Base-by-base conservation (phyloP, 2,113 vertebrate species). In the Pseudois nayaur region DNA sequence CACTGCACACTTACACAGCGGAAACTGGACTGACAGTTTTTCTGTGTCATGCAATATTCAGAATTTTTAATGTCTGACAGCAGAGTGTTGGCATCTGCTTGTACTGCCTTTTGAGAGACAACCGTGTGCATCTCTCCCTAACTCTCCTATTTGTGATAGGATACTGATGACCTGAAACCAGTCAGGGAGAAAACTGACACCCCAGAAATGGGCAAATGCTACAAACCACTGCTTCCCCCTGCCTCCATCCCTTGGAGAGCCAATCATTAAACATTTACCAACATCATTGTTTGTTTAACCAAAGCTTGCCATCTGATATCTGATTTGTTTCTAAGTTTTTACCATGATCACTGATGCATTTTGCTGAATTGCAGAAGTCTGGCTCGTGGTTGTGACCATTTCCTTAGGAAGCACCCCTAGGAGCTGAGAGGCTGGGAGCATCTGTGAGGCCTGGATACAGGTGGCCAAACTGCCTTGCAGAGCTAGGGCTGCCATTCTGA, bases 1-100 rank as follows among this genome's bases (percentile, higher is more conserved):
- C 43, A 8, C 2, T 3, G 25, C 64, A 52, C 1, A 8, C 7
- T 23, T 59, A 23, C 0, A 19, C 8, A 21, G 12, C 33, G 15
- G 23, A 88, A 50, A 50, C 3, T 27, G 19, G 59, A 19, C 8
- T 13, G 19, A 57, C 17, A 5, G 43, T 43, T 74, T 64, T 91
- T 62, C 43, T 54, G 17, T 29, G 50, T 33, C 50, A 25, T 23
- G 27, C 10, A 59, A 48, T 50, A 85, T 36, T 52, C 33, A 9
- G 54, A 85, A 83, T 52, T 87, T 43, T 57, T 14, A 43, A 57
- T 1, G n/a, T 31, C 64, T 67, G 60, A 17, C 23, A 8, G 25
- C 8, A 29, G 3, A 11, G 3, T 54, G 23, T 3, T 21, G 36
- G 21, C 23, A 52, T 14, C 5, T 29, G 4, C 25, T 27, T 62